phyloP scores from a whole-genome alignment of 53 echinoderm and acorn worm species.

The Holothuria leucospilota region DNA sequence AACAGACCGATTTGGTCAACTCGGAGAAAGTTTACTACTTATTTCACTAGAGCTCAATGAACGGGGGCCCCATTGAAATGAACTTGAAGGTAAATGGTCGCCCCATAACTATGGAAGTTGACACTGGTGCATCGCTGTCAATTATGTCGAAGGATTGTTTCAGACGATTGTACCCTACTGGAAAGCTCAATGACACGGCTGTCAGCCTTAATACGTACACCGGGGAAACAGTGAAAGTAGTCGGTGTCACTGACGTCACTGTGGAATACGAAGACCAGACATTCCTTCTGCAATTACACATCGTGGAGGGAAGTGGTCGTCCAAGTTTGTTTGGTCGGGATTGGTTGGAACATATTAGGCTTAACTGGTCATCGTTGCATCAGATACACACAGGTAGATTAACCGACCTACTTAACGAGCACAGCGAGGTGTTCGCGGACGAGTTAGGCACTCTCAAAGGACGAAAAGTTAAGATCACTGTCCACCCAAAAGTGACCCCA shows the following conservation, averaged over 20 bases:
- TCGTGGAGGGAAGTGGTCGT: background rate
- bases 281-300: background rate
- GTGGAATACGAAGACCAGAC: slow-evolving; percentile 17
- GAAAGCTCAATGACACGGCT: background rate
- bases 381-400: background rate
- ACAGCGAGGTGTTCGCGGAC: background rate
- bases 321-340: slow-evolving; percentile 4
- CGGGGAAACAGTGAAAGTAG: slow-evolving; percentile 17
- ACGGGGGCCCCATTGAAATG: slow-evolving; percentile 29
- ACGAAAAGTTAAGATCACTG: background rate
- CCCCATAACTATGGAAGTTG: slow-evolving; percentile 38
- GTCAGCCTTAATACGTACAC: slow-evolving; percentile 44
- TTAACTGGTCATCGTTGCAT: slow-evolving; percentile 34
- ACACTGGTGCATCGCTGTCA: slow-evolving; percentile 45
- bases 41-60: background rate
- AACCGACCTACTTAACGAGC: background rate
- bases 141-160: background rate
- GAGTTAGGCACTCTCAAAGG: slow-evolving; percentile 1
- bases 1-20: background rate
- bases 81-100: slow-evolving; percentile 23
- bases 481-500: slow-evolving; percentile 52
- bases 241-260: slow-evolving; percentile 13
- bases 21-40: background rate
- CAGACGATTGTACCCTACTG: background rate
- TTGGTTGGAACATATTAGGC: slow-evolving; percentile 11